phyloP scores from a whole-genome alignment of 1,140 invertebrate genomes.

The Luehdorfia chinensis region DNA sequence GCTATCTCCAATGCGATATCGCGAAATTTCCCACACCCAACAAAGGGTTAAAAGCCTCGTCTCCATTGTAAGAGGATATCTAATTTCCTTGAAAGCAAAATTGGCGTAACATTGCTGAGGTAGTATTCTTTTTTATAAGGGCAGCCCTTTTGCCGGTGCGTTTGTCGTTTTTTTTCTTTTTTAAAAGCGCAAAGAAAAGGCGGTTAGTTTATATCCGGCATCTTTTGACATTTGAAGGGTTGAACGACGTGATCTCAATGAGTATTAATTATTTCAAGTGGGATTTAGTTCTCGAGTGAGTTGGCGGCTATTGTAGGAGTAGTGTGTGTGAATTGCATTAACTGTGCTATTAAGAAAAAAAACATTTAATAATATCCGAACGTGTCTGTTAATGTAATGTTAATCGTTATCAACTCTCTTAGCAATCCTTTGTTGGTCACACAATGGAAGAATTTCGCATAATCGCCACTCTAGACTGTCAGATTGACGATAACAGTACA shows the following conservation, averaged over 20 bases:
- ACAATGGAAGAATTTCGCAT: no score
- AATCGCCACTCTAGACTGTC: no score
- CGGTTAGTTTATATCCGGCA: slow-evolving; percentile 75
- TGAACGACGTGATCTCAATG: slow-evolving; percentile 56
- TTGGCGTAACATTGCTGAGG: slow-evolving; percentile 70
- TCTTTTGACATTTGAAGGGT: slow-evolving; percentile 62
- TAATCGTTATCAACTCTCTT: no score
- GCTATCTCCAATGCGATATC: slow-evolving; percentile 28
- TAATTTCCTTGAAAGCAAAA: slow-evolving; percentile 75
- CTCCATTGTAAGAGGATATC: slow-evolving; percentile 68
- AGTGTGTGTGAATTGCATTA: neutral
- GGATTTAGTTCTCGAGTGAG: slow-evolving; percentile 44
- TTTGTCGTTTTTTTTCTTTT: slow-evolving; percentile 54
- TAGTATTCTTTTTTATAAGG: slow-evolving; percentile 42
- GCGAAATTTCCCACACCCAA: slow-evolving; percentile 63
- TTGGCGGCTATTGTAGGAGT: slow-evolving; percentile 59
- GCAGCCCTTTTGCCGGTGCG: slow-evolving; percentile 56
- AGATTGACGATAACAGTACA: no score
- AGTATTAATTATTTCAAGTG: slow-evolving; percentile 74
- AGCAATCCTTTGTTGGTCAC: no score
- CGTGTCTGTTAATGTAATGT: no score
- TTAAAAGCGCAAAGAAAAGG: slow-evolving; percentile 70
- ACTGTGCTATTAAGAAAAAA: no score
- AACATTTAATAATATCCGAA: no score
- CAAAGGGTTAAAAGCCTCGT: slow-evolving; percentile 59